A percentile compares a stretch with the other conserved stretches of the same genome.
Conservation (phyloP, 1,140 invertebrate species). For the Platyura marginata region DNA sequence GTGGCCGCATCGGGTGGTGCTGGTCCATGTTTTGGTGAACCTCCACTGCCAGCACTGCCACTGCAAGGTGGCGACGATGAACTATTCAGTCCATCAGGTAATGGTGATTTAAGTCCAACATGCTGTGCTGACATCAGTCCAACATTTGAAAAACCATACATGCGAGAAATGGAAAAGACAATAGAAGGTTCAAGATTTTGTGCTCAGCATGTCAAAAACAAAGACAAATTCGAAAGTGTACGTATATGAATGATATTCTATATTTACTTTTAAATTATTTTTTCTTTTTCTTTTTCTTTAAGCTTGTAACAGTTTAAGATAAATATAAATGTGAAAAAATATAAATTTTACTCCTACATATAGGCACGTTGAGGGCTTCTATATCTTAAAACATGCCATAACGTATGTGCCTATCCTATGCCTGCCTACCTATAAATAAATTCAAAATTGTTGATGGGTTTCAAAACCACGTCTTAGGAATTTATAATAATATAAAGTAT, state of each 20-base stretch:
- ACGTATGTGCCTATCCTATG: too few relatives aligned
- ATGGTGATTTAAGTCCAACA: conserved; percentile 29
- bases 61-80: conserved; percentile 56
- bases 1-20: conserved; percentile 29
- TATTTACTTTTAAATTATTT: not conserved
- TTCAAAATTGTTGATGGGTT: too few relatives aligned
- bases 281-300: not conserved
- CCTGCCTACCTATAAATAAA: too few relatives aligned
- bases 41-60: conserved; percentile 45
- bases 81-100: conserved; percentile 49
- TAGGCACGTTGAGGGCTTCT: not conserved
- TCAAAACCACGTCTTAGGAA: too few relatives aligned
- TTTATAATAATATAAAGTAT: too few relatives aligned
- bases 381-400: too few relatives aligned
- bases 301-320: not conserved
- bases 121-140: conserved; percentile 49
- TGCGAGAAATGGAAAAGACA: conserved; percentile 69
- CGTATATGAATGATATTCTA: conserved; percentile 29
- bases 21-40: conserved; percentile 39
- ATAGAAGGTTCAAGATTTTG: conserved; percentile 81
- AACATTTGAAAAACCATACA: conserved; percentile 53
- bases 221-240: conserved; percentile 84
- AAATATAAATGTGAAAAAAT: too few relatives aligned
- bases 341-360: too few relatives aligned
- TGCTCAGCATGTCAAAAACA: conserved; percentile 85